phyloP scores from a whole-genome alignment of 1,140 invertebrate species.

The Eurosta solidaginis region DNA sequence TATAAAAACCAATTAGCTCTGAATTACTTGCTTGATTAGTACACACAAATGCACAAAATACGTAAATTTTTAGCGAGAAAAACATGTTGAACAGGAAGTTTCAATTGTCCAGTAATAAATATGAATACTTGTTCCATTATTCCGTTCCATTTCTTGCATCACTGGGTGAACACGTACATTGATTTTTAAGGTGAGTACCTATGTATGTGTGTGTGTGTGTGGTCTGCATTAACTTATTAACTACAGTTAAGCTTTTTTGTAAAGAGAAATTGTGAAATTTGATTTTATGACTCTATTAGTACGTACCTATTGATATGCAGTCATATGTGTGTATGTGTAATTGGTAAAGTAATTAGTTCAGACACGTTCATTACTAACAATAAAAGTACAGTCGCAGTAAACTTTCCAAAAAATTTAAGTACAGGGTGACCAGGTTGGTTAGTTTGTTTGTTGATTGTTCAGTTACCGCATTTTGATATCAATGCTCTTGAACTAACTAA shows the following conservation, averaged over 20 bases:
- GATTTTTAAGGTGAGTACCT: background rate
- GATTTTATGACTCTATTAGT: background rate
- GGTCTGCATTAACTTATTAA: background rate
- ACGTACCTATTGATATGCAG: background rate
- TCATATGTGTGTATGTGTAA: no score
- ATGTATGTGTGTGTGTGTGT: background rate
- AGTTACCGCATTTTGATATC: no score
- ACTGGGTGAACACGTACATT: background rate
- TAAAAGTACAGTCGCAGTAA: no score
- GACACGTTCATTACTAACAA: no score
- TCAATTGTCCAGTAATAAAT: background rate
- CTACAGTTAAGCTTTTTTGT: background rate
- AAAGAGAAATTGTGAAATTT: background rate
- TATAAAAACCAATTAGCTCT: no score
- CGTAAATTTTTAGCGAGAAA: background rate
- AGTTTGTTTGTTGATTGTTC: no score
- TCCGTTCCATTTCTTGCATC: slow-evolving; percentile 27
- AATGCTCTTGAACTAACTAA: no score
- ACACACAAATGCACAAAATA: background rate
- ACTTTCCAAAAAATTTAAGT: no score
- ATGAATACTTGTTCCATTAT: background rate
- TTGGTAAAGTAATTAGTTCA: no score
- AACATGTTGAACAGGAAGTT: slow-evolving; percentile 1
- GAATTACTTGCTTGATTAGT: no score
- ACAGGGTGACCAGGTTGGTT: no score